Evolutionary conservation across 1,140 invertebrate species (phyloP), one percentile per base, ranked within the genome.

Genomic region (Drosophila pachea): DNA sequence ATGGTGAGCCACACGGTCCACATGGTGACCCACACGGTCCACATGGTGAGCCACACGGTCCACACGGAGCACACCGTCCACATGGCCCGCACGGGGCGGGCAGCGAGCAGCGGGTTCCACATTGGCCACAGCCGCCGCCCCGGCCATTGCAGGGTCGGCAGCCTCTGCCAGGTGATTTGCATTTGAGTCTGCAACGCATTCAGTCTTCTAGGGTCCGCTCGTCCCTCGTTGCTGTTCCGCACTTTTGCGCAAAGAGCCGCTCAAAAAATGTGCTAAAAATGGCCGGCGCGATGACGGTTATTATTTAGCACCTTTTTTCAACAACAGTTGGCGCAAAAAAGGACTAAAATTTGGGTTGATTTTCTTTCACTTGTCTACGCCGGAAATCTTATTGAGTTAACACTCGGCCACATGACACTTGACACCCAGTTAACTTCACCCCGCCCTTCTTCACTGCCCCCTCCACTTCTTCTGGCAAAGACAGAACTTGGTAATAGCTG

Each of bases 211-310:
- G 4, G 7, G 4, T 16, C 9, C 29, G 16, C 43, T 59, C 22
- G 52, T 4, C 35, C 6, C 12, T 29, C n/a, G n/a, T 42, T 12
- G 38, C 7, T 42, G n/a, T 12, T 42, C n/a, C 38, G 45, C 31
- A 29, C 40, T 43, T 14, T n/a, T 45, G 60, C 65, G 67, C 60
- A 42, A 54, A 40, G 36, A 42, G 31, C 52, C 42, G 38, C 38
- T 59, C 73, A 79, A 83, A 84, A 84, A 83, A 76, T 49, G 73
- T 79, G 73, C 79, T 84, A 83, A 84, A 83, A 79, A 70, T 43
- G 61, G 16, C 48, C 61, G 60, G 45, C 50, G 5, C 14, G 16
- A 35, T 47, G 62, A n/a, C 31, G 32, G 45, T 22, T 22, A 40
- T 63, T 76, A 83, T 83, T 79, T 84, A 83, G 69, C 79, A 76